Evolutionary conservation across 1,140 invertebrate genomes (phyloP), one percentile per base, ranked within the genome.

Genomic region (Stegodyphus mimosarum): DNA sequence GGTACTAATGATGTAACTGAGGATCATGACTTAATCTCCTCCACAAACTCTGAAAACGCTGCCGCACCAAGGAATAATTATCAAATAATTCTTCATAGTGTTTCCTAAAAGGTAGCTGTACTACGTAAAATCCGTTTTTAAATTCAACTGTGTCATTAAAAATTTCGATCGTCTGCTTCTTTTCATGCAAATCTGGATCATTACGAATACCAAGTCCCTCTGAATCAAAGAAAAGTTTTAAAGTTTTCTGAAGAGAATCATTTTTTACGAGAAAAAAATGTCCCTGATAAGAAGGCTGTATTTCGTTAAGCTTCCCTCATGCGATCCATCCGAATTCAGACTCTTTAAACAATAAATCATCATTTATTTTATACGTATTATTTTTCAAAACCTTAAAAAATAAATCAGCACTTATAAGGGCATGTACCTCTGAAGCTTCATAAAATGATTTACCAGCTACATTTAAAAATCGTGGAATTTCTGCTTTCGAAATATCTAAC

Each of bases 221-320:
- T 13, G 49, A 50, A 13, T 72, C 70, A 48, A 48, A 72, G 48
- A 72, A 72, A 13, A 7, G 33, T 51, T 72, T 72, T 72, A 72
- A 48, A 7, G 50, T 72, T 33, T 72, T n/a, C n/a, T 67, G 17
- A n/a, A 67, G 64, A 67, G n/a, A n/a, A 67, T 67, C 64, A 67
- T 67, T 67, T 6, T 17, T 67, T 17, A n/a, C 17, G n/a, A 67
- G n/a, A 67, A 67, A 18, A 67, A 7, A 67, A 6, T 55, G 53
- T 55, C 53, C 53, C 53, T 55, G 53, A 7, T 55, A 7, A 7
- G 7, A 7, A 55, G 53, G 7, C 13, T 55, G 53, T 55, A 7
- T 55, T 55, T 55, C 53, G 7, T 7, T 7, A 55, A 55, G 53
- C 53, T 66, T 66, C 7, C 64, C 64, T 6, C 64, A 11, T n/a